Evolutionary conservation across 1,140 invertebrate species (phyloP), one percentile per base, ranked within the genome.

Genomic region (Euborellia annulipes): DNA sequence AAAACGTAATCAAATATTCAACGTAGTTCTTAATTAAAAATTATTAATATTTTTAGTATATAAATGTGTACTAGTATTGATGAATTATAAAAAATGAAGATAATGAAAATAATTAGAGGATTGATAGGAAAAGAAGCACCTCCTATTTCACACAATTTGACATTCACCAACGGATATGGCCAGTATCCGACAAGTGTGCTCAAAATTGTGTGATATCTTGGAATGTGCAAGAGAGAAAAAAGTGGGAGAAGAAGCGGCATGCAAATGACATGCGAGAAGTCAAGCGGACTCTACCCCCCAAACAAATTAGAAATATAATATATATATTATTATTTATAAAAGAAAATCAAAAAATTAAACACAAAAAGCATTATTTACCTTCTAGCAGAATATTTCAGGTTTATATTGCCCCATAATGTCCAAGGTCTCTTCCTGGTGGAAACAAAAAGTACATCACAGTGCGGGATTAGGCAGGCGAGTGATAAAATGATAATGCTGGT

Each of bases 381-480:
- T 76, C 74, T 76, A 82, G 71, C 79, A 82, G 74, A 82, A 80
- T 71, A 83, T 82, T 75, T 82, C 78, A 67, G 78, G 76, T 69
- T 81, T 81, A 75, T 79, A 83, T 70, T 79, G 77, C 62, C 79
- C 79, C 71, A 82, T 80, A 67, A 81, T 78, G 69, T 82, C 79
- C 74, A 80, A 75, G 70, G 74, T 79, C 70, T 82, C 78, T 67
- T 82, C 78, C 72, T 76, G 67, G 55, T 63, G 62, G 55, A 50
- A 66, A 69, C 62, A 68, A 70, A 69, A 69, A 72, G 23, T 27
- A 27, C 23, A 38, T 16, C 4, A 17, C 36, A 38, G 36, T 38
- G 36, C 19, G n/a, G 36, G 36, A 20, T 38, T 38, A 27, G 23
- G 23, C 23, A 27, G 23, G 23, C 23, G 23, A 27, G 23, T 20